phyloP scores from a whole-genome alignment of 2,797 vertebrate genomes.

The Loriculus beryllinus region DNA sequence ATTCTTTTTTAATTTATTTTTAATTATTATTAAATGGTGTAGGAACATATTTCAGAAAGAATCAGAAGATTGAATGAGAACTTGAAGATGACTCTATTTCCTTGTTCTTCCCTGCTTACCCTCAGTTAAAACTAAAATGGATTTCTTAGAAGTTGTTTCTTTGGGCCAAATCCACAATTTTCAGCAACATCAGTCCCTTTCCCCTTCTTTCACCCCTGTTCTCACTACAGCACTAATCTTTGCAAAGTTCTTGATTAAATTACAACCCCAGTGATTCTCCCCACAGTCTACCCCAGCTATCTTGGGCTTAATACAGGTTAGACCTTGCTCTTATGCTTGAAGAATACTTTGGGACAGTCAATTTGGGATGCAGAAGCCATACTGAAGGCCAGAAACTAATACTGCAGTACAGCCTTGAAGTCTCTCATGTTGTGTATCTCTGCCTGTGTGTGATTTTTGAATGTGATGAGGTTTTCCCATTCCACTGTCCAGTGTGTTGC shows the following conservation, averaged over 20 bases:
- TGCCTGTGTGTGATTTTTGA: background rate
- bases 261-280: background rate
- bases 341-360: background rate
- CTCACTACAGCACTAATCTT: background rate
- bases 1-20: background rate
- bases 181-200: background rate
- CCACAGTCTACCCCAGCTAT: background rate
- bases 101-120: background rate
- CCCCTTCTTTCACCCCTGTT: background rate
- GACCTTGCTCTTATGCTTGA: background rate
- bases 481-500: background rate
- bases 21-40: background rate
- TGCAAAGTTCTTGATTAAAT: background rate
- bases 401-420: background rate
- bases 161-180: background rate
- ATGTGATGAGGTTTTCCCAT: background rate
- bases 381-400: fast-evolving
- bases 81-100: background rate
- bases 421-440: fast-evolving
- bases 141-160: background rate
- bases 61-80: background rate
- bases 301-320: background rate
- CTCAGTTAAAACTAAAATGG: background rate
- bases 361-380: background rate
- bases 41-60: background rate